phyloP scores from a whole-genome alignment of 2,113 vertebrate species.

The Tragelaphus imberbis region DNA sequence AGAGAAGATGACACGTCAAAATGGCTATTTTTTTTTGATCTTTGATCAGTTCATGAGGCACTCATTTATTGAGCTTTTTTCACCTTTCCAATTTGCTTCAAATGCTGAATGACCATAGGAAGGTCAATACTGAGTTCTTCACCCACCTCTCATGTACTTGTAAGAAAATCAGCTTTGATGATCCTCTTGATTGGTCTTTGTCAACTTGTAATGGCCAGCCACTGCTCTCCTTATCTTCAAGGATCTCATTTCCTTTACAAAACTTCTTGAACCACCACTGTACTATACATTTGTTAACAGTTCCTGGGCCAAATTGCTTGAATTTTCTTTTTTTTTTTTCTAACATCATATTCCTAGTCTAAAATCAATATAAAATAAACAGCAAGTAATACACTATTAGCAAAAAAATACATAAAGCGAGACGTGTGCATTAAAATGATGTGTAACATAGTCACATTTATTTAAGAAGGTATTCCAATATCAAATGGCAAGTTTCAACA shows the following conservation, averaged over 20 bases:
- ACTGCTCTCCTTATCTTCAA: background rate
- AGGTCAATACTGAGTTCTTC: background rate
- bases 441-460: background rate
- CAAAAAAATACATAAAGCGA: background rate
- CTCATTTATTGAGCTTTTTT: background rate
- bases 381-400: background rate
- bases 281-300: background rate
- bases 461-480: background rate
- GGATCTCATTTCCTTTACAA: background rate
- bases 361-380: background rate
- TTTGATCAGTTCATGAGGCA: background rate
- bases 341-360: background rate
- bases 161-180: background rate
- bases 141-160: background rate
- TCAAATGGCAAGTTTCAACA: background rate
- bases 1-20: background rate
- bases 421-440: background rate
- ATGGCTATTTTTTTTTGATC: fast-evolving
- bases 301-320: background rate
- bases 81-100: background rate
- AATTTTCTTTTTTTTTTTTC: background rate
- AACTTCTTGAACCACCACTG: background rate
- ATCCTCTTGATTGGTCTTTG: background rate
- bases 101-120: background rate
- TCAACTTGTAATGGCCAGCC: background rate